Conservation (phyloP, 1,140 invertebrate genomes). For the Temnothorax longispinosus region DNA sequence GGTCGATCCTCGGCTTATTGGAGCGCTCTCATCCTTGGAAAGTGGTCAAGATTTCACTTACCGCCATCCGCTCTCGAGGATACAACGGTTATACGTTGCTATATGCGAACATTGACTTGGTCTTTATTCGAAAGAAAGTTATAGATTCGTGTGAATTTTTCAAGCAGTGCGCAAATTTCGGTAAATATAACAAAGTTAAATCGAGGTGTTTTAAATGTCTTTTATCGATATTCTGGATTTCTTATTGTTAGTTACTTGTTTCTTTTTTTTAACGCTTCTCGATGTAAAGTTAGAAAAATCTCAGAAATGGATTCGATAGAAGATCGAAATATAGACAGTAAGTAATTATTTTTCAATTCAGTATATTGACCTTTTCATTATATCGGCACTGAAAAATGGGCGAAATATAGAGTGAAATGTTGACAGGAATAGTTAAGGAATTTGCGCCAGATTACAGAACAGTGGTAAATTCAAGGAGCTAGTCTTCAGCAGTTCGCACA, state of each 20-base stretch:
- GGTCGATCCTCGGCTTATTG: conserved; percentile 75
- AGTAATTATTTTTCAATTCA: not conserved
- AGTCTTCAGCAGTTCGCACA: conserved; percentile 52
- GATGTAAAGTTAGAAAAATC: not conserved
- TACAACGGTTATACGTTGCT: conserved; percentile 29
- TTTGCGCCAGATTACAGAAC: conserved; percentile 47
- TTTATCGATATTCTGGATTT: not conserved
- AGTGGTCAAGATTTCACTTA: conserved; percentile 79
- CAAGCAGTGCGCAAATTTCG: not conserved
- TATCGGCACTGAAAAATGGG: not conserved
- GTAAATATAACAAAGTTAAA: conserved; percentile 9
- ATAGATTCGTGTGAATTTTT: conserved; percentile 1
- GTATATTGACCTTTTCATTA: not conserved
- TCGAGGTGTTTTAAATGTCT: not conserved
- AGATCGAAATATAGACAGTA: not conserved
- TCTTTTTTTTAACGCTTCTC: not conserved
- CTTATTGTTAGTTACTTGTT: not conserved
- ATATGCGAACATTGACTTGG: conserved; percentile 18
- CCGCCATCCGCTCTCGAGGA: conserved; percentile 61
- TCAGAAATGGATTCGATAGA: not conserved
- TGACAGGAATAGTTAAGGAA: conserved; percentile 59
- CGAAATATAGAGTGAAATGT: conserved; percentile 13
- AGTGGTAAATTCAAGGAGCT: conserved; percentile 40
- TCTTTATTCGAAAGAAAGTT: conserved; percentile 29
- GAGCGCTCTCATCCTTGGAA: conserved; percentile 69